Evolutionary conservation across 2,888 invertebrate genomes (phyloP), one percentile per base, ranked within the genome.

Genomic region (Ormyrus thymus): DNA sequence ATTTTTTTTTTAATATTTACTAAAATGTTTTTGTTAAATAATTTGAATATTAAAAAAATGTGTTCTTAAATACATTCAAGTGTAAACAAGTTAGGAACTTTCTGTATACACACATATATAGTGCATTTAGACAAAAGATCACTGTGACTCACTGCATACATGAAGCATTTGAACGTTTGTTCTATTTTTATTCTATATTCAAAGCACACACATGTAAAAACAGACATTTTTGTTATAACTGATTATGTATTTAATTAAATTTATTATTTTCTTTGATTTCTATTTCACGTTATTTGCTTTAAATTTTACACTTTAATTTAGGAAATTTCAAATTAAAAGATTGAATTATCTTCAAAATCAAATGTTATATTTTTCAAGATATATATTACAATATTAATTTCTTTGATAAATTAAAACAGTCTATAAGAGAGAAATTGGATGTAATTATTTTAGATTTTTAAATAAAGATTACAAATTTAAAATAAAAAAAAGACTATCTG

Each of bases 141-240:
- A 64, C 43, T 74, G 51, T 66, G 71, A 76, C 70, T 74, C 70
- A 81, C 43, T 77, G 59, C 48, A 79, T 64, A 51, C 15, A 53
- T 53, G 72, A 77, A 77, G 80, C 69, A 81, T 81, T 81, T 80
- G 69, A 72, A 76, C 72, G 71, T 15, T 13, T 70, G 59, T 71
- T 62, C 76, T 71, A 75, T 71, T 66, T 79, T 69, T 79, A 75
- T 71, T 65, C 48, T 48, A 75, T 65, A 75, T 79, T 69, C 62
- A 64, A 62, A 78, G 29, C 51, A 62, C 45, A 50, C 48, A 72
- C 48, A 50, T 53, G 71, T 59, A 53, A 59, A 70, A 69, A 65
- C 61, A 76, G 55, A 75, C 62, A 65, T 11, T 8, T 29, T 29
- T 29, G 29, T 29, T 29, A 29, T 29, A 29, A 29, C 29, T 29